Evolutionary conservation across 2,888 invertebrate genomes (phyloP).

Genomic region (Pteria penguin): DNA sequence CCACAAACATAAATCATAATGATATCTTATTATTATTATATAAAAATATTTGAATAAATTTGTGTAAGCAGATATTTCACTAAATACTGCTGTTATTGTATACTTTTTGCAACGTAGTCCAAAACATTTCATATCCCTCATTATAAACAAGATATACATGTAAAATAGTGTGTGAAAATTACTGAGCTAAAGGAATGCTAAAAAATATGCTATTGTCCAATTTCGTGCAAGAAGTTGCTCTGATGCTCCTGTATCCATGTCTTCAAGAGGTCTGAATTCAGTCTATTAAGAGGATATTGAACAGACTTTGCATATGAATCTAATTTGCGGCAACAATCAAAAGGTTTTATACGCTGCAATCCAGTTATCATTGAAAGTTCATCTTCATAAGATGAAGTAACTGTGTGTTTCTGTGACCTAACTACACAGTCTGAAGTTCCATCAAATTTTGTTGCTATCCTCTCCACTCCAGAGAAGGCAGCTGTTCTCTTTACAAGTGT

Average conservation of each 20-base stretch:
- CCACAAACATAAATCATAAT: no score
- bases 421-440: not conserved
- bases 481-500: slow-evolving; percentile 8
- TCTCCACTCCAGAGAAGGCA: slow-evolving; percentile 8
- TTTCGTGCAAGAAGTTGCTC: slow-evolving; percentile 5
- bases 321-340: slow-evolving; percentile 1
- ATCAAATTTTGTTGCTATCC: slow-evolving; percentile 10
- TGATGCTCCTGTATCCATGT: slow-evolving; percentile 1
- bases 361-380: not conserved
- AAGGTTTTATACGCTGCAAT: not conserved
- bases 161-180: not conserved
- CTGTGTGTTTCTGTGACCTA: slow-evolving; percentile 1
- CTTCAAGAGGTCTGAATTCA: not conserved
- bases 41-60: not conserved
- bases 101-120: no score
- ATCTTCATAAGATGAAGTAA: slow-evolving; percentile 7
- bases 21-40: no score
- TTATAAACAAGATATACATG: no score
- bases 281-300: not conserved
- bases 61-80: no score
- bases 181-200: not conserved
- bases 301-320: slow-evolving; percentile 5
- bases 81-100: no score
- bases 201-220: slow-evolving; percentile 4
- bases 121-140: no score